These are phyloP conservation scores for Habropoda laboriosa DNA, from an alignment of 1,140 invertebrate species.

Conservation along the genomic window DNA sequence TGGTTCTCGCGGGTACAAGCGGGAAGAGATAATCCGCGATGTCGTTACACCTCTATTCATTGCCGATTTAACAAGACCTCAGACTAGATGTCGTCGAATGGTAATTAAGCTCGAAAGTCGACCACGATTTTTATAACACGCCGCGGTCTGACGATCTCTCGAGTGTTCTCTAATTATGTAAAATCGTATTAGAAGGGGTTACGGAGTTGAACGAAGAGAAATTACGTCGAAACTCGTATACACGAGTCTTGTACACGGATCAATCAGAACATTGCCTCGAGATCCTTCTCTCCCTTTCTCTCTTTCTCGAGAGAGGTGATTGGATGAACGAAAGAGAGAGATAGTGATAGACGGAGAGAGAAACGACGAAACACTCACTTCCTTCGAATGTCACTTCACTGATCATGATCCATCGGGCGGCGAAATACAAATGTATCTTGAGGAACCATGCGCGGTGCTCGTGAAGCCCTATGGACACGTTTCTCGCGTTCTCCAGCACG, in stretches of 20 bases:
- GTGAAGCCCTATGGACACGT: conserved; percentile 88
- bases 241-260: neutral
- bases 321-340: too few species aligned
- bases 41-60: conserved; percentile 43
- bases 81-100: conserved; percentile 14
- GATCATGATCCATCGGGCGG: conserved; percentile 89
- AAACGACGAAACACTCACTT: conserved; percentile 80
- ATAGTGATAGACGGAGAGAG: neutral
- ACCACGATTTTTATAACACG: conserved; percentile 27
- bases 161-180: conserved; percentile 31
- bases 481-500: conserved; percentile 87
- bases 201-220: neutral
- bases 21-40: conserved; percentile 31
- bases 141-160: conserved; percentile 1
- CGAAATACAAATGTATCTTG: conserved; percentile 89
- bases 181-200: neutral
- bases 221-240: too few species aligned
- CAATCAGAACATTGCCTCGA: neutral
- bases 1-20: conserved; percentile 29
- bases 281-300: too few species aligned
- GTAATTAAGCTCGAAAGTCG: conserved; percentile 35
- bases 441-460: conserved; percentile 85
- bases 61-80: conserved; percentile 43
- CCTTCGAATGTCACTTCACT: conserved; percentile 89
- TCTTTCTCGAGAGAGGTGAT: too few species aligned